Conservation (phyloP, 92 coral and sea anemone species). For the Umimayanthus chanpuru region DNA sequence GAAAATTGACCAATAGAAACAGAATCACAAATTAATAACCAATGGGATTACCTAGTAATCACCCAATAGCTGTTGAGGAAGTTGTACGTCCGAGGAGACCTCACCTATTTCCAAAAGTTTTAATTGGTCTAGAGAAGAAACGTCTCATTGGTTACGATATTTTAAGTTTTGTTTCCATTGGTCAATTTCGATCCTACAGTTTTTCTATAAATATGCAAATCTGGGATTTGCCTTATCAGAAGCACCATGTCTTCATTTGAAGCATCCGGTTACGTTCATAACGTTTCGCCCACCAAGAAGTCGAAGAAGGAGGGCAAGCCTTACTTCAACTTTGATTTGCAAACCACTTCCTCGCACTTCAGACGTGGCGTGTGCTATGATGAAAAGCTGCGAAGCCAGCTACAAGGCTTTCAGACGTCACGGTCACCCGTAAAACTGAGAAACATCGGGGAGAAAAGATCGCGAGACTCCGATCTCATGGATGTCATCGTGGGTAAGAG, state of each 20-base stretch:
- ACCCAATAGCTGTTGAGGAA: too few relatives aligned
- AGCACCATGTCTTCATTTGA: neutral
- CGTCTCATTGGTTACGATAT: too few relatives aligned
- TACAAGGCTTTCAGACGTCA: constrained; percentile 5
- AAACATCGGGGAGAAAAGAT: neutral
- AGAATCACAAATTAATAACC: too few relatives aligned
- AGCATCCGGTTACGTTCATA: neutral
- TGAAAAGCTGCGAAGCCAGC: neutral
- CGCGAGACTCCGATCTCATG: neutral
- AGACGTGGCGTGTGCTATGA: neutral
- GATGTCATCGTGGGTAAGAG: neutral
- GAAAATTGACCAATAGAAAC: too few relatives aligned
- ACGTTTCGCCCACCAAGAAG: constrained; percentile 8
- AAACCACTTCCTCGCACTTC: neutral
- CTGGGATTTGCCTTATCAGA: neutral
- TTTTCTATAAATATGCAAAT: neutral
- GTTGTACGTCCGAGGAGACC: too few relatives aligned
- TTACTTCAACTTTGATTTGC: constrained; percentile 1
- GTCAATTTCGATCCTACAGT: neutral
- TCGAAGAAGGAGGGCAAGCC: neutral
- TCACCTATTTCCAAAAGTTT: too few relatives aligned
- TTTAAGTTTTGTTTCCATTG: neutral
- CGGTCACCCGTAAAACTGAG: neutral
- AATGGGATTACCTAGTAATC: too few relatives aligned
- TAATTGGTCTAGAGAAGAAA: too few relatives aligned